Evolutionary conservation across 2,888 invertebrate genomes (phyloP).

Genomic region (Polyommatus icarus): DNA sequence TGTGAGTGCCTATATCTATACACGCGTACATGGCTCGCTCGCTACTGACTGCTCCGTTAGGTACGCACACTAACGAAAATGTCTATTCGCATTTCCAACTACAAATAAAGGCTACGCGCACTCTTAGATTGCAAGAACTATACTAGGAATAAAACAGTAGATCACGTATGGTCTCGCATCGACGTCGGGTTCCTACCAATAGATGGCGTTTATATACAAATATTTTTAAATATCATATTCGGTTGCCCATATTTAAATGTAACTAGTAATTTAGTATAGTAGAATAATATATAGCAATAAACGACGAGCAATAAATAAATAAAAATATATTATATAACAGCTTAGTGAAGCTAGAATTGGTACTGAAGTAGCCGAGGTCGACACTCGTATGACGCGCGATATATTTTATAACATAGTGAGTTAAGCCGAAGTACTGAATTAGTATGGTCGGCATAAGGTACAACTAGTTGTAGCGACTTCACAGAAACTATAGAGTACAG

Average conservation of each 20-base stretch:
- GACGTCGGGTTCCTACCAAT: conserved; percentile 31
- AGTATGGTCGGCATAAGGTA: conserved; percentile 61
- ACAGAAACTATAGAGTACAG: conserved; percentile 67
- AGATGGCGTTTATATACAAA: conserved; percentile 32
- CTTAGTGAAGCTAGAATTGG: conserved; percentile 77
- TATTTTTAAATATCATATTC: conserved; percentile 34
- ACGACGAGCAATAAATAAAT: conserved; percentile 70
- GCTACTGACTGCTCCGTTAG: too few species aligned
- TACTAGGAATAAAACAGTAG: conserved; percentile 22
- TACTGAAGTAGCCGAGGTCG: conserved; percentile 71
- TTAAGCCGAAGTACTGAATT: conserved; percentile 59
- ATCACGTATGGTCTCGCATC: conserved; percentile 36
- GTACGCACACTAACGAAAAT: too few species aligned
- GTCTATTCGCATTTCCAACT: too few species aligned
- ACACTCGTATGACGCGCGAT: conserved; percentile 64
- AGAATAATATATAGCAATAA: conserved; percentile 73
- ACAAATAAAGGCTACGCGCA: too few species aligned
- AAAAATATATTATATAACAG: conserved; percentile 55
- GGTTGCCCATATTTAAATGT: conserved; percentile 40
- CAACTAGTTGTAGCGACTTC: conserved; percentile 68
- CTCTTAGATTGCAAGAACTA: too few species aligned
- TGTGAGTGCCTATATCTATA: too few species aligned
- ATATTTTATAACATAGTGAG: conserved; percentile 72
- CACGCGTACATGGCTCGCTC: too few species aligned
- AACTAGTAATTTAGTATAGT: conserved; percentile 53